Evolutionary conservation across 1,140 invertebrate species (phyloP), one percentile per base, ranked within the genome.

Genomic region (Myzus persicae): DNA sequence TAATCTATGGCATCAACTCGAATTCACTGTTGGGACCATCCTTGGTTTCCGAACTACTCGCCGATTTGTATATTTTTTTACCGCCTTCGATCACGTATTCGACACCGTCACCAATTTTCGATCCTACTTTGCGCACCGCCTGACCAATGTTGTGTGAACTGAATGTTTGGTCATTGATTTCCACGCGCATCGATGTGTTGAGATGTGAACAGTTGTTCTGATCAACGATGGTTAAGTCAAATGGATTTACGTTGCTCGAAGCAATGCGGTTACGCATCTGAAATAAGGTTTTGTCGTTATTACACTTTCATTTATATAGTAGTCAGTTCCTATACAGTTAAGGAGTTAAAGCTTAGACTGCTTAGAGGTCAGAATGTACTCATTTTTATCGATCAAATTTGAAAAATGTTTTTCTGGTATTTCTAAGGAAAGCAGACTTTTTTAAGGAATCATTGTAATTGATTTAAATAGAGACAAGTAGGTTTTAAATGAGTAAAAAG

Each of bases 121-220:
- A 96, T 0, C 97, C 97, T 54, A 97, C 97, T 95, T 97, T 97
- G 40, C 46, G 76, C 9, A 94, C 93, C 1, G 93, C 91, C 24
- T 87, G 36, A n/a, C 76, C 92, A 20, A 93, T 93, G 38, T 94
- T 94, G 51, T 96, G 96, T 0, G 97, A 96, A 0, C 96, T 97
- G 94, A 98, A 97, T 0, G 97, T 98, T 11, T 97, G 96, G 0
- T 97, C 96, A 94, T 98, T 96, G 85, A 98, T 96, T 94, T 97
- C 96, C 82, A 98, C 96, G 36, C 59, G 84, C 81, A 90, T 87
- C 5, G 90, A 46, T 6, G 97, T 95, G 9, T 96, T 95, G n/a
- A 95, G 95, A 24, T 96, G 95, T 54, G 96, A 95, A 94, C 97
- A 98, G 7, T 96, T 96, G 3, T 94, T 95, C 94, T 98, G 97